These are phyloP conservation scores for Asarcornis scutulata DNA, from an alignment of 2,113 vertebrate species.

Conservation along the genomic window DNA sequence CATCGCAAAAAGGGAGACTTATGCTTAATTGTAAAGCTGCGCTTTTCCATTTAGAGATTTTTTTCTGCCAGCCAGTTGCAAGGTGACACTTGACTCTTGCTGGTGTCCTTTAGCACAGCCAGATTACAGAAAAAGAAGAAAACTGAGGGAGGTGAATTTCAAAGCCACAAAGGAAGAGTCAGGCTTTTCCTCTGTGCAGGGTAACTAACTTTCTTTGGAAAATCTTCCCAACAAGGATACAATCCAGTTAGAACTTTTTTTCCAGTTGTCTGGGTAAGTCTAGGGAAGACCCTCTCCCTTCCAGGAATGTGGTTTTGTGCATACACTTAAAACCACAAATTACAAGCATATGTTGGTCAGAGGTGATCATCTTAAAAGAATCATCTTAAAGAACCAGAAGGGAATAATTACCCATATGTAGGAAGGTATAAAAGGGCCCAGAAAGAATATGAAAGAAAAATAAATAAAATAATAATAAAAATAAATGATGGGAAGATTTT, in stretches of 20 bases:
- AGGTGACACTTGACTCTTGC: conserved; percentile 41
- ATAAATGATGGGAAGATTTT: background rate
- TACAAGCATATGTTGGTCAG: background rate
- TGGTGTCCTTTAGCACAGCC: conserved; percentile 10
- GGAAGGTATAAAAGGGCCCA: background rate
- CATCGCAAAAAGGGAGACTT: conserved; percentile 17
- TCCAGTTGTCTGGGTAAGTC: background rate
- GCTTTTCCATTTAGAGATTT: conserved; percentile 35
- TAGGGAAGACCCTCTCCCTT: background rate
- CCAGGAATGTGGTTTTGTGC: background rate
- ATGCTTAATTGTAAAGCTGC: conserved; percentile 25
- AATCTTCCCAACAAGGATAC: background rate
- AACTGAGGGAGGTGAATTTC: background rate
- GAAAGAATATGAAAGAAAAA: background rate
- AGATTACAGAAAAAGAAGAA: background rate
- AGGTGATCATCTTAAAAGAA: background rate
- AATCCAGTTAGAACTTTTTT: background rate
- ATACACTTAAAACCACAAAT: background rate
- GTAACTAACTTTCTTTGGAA: background rate
- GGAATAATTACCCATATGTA: background rate
- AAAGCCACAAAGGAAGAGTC: background rate
- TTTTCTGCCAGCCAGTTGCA: background rate
- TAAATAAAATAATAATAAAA: too few species aligned
- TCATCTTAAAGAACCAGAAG: background rate
- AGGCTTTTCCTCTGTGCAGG: background rate